Conservation (phyloP, 2,797 vertebrate species). For the Heteromormyrus szaboi region DNA sequence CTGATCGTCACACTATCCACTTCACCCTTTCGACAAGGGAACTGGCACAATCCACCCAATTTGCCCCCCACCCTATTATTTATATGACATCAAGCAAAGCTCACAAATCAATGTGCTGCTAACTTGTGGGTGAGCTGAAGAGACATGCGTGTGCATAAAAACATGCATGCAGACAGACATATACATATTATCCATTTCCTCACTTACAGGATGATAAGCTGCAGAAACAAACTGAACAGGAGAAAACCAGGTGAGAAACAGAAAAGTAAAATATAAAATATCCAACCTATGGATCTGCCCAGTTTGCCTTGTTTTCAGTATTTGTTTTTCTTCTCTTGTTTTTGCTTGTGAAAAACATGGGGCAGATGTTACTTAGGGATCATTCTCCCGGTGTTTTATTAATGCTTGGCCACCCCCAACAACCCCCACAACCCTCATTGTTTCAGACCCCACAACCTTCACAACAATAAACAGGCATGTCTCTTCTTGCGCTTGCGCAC, state of each 20-base stretch:
- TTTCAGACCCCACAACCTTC: slow-evolving; percentile 35
- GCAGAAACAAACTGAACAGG: slow-evolving; percentile 30
- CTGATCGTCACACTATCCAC: background rate
- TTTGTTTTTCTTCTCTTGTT: slow-evolving; percentile 23
- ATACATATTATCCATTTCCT: background rate
- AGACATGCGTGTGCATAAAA: slow-evolving; percentile 34
- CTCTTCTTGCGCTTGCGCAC: slow-evolving; percentile 87
- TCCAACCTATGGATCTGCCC: slow-evolving; percentile 49
- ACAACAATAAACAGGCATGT: slow-evolving; percentile 78
- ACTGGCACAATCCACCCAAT: background rate
- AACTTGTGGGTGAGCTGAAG: slow-evolving; percentile 14
- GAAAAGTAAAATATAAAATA: slow-evolving; percentile 43
- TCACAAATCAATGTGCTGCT: background rate
- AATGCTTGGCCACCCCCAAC: slow-evolving; percentile 35
- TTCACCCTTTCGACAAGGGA: background rate
- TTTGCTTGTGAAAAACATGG: slow-evolving; percentile 34
- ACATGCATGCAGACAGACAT: slow-evolving; percentile 37
- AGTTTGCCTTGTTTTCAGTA: slow-evolving; percentile 49
- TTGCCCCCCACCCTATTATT: background rate
- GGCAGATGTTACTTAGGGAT: slow-evolving; percentile 26
- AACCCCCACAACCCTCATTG: background rate
- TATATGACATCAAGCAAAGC: background rate
- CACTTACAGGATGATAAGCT: slow-evolving; percentile 15
- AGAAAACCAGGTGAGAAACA: slow-evolving; percentile 20
- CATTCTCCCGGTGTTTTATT: slow-evolving; percentile 43